These are phyloP conservation scores for Dilophus febrilis DNA, from an alignment of 2,888 invertebrate genomes.

Conservation along the genomic window DNA sequence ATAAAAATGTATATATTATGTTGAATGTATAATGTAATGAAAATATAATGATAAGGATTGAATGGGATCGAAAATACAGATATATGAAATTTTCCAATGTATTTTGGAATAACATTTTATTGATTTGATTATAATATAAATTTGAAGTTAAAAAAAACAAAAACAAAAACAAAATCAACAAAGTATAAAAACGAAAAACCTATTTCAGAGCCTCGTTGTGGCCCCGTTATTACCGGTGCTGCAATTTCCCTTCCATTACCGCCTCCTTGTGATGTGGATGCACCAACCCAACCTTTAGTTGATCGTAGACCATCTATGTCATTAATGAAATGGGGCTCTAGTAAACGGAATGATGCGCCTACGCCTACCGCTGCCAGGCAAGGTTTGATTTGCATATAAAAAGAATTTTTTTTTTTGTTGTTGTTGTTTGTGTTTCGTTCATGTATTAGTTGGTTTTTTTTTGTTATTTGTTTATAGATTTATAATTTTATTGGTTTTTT, in stretches of 20 bases:
- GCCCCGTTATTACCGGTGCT: constrained; percentile 41
- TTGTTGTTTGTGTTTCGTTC: too few relatives aligned
- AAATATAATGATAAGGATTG: too few relatives aligned
- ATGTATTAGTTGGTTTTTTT: too few relatives aligned
- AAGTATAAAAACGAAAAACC: constrained; percentile 1
- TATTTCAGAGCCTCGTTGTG: constrained; percentile 50
- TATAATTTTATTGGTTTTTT: too few relatives aligned
- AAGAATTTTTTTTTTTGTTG: too few relatives aligned
- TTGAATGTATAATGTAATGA: too few relatives aligned
- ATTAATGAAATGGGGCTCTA: constrained; percentile 33
- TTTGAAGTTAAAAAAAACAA: constrained; percentile 7
- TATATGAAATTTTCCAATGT: too few relatives aligned
- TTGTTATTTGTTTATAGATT: too few relatives aligned
- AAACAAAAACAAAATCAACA: constrained; percentile 9
- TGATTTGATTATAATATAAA: constrained; percentile 9
- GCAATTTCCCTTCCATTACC: constrained; percentile 35
- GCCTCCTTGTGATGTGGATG: constrained; percentile 41
- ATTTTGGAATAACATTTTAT: too few relatives aligned
- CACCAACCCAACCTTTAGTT: constrained; percentile 54
- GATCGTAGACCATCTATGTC: constrained; percentile 49
- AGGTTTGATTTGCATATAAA: constrained; percentile 25
- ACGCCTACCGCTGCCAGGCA: constrained; percentile 33
- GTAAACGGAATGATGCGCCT: constrained; percentile 19
- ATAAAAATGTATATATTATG: too few relatives aligned
- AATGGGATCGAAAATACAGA: too few relatives aligned